Conservation (phyloP, 2,888 invertebrate genomes). For the Lydus trimaculatus region DNA sequence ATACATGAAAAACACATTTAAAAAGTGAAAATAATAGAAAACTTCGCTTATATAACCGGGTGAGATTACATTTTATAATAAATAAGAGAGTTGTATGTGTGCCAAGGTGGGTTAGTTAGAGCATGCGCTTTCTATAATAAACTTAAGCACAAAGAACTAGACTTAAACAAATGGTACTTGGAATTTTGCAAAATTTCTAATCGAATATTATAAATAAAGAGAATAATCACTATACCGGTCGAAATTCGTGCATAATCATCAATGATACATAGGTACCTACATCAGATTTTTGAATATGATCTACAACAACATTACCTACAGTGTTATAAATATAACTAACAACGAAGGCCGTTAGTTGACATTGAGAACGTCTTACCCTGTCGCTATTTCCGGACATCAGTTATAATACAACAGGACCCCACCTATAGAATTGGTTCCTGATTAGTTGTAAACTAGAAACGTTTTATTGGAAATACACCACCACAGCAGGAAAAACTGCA, state of each 20-base stretch:
- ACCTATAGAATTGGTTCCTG: background rate
- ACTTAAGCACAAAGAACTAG: constrained; percentile 10
- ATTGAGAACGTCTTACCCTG: constrained; percentile 58
- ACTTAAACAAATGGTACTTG: background rate
- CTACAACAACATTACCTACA: background rate
- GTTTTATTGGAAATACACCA: background rate
- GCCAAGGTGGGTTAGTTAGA: constrained; percentile 58
- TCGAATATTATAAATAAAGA: background rate
- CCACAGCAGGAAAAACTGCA: background rate
- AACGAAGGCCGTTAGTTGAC: constrained; percentile 57
- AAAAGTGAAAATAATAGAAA: constrained; percentile 62
- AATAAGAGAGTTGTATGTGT: constrained; percentile 55
- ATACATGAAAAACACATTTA: constrained; percentile 52
- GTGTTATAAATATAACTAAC: constrained; percentile 41
- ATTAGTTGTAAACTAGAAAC: background rate
- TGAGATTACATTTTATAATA: constrained; percentile 58
- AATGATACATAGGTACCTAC: background rate
- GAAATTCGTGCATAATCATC: background rate
- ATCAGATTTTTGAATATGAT: background rate
- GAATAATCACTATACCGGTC: no score
- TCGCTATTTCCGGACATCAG: constrained; percentile 52
- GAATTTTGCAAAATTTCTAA: background rate
- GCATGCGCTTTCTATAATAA: constrained; percentile 37
- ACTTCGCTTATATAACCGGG: constrained; percentile 58
- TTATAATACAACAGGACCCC: background rate